phyloP scores from a whole-genome alignment of 2,888 invertebrate species.

The Megaustenia siamemsis region DNA sequence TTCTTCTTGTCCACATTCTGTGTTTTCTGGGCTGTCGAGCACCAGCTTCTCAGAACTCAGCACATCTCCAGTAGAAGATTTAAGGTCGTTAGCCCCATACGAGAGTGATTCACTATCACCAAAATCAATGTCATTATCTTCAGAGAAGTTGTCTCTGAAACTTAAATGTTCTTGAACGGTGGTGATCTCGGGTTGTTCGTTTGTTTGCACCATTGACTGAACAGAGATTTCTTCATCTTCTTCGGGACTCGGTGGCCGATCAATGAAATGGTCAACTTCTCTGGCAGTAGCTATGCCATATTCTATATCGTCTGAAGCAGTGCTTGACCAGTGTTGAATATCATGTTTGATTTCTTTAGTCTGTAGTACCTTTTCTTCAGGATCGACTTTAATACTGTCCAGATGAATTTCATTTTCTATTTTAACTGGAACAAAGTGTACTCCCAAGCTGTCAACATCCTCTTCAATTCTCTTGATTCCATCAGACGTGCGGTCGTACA shows the following conservation, averaged over 20 bases:
- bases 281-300: not conserved
- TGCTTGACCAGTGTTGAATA: not conserved
- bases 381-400: not conserved
- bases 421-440: not conserved
- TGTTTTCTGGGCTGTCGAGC: not conserved
- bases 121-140: conserved; percentile 12
- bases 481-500: not conserved
- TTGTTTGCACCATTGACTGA: not conserved
- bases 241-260: conserved; percentile 10
- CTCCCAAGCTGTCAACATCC: not conserved
- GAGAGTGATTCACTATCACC: not conserved
- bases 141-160: not conserved
- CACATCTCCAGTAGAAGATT: not conserved
- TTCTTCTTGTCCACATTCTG: not conserved
- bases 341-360: not conserved
- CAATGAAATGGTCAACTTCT: not conserved
- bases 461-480: not conserved
- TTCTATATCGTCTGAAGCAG: conserved; percentile 29
- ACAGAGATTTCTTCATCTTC: conserved; percentile 5
- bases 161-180: not conserved
- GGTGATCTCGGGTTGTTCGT: not conserved
- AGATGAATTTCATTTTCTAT: not conserved
- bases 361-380: not conserved
- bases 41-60: not conserved
- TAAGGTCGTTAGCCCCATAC: too few species aligned